phyloP scores from a whole-genome alignment of 2,888 invertebrate species.

The Amiota communis region DNA sequence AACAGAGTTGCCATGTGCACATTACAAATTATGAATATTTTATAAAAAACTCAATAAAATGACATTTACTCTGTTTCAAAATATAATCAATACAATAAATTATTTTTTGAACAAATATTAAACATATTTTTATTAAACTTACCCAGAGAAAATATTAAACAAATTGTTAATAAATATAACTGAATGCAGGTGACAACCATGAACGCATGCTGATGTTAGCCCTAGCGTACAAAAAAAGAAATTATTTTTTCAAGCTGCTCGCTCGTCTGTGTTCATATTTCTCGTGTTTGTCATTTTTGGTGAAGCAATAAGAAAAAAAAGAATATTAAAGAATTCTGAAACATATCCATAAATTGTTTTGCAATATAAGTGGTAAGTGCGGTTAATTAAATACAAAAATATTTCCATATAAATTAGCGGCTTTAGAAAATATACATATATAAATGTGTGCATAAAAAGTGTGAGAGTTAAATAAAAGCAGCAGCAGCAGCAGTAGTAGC shows the following conservation, averaged over 20 bases:
- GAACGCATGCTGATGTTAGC: conserved; percentile 11
- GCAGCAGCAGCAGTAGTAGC: neutral
- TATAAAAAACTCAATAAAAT: neutral
- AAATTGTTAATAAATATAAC: neutral
- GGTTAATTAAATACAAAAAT: conserved; percentile 15
- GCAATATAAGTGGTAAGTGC: conserved; percentile 21
- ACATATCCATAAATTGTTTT: conserved; percentile 25
- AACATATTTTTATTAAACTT: no score
- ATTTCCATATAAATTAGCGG: conserved; percentile 1
- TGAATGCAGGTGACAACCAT: neutral
- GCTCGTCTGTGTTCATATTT: neutral
- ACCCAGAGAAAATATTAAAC: neutral
- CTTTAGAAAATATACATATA: neutral
- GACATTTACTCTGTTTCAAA: no score
- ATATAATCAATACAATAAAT: no score
- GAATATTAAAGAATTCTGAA: neutral
- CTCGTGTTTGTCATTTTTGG: neutral
- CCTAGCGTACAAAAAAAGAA: conserved; percentile 20
- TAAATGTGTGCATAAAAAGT: neutral
- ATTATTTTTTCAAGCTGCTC: conserved; percentile 20
- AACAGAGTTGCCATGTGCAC: conserved; percentile 47
- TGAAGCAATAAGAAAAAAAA: neutral
- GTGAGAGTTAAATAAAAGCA: no score
- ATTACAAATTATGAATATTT: conserved; percentile 4
- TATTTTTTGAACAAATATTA: no score